Evolutionary conservation across 2,113 vertebrate species (phyloP), one percentile per base, ranked within the genome.

Genomic region (Paralichthys olivaceus): DNA sequence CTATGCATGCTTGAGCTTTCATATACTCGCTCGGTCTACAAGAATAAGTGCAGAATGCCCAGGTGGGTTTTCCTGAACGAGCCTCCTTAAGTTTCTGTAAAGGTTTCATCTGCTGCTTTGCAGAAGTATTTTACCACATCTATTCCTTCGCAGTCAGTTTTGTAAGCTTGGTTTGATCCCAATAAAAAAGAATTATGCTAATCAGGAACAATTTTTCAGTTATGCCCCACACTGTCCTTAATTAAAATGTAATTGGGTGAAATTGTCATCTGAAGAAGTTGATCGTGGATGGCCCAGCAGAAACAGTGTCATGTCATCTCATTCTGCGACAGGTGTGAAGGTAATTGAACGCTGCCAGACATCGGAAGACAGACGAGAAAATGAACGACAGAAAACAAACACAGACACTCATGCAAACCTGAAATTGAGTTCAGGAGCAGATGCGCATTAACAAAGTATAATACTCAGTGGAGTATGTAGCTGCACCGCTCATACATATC

Each of bases 201-300:
- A 76, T 77, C 77, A 85, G 67, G 7, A 66, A 73, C 83, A 76
- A 47, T 69, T 72, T 82, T 87, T 45, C 69, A 55, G 67, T 67
- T 37, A 28, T 58, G 60, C 66, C 72, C n/a, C 64, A 75, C 72
- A 60, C 75, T 72, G 78, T 40, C 29, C 79, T 77, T 87, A 77
- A 89, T 84, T 85, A 64, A 77, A 84, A 87, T 70, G 64, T 89
- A 89, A 89, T 84, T 89, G 69, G 62, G 29, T 75, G 54, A 88
- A 83, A 88, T 85, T 55, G 80, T 66, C 53, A 67, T 57, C 15
- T 6, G 15, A 81, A 72, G 75, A 82, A 80, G 83, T 47, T 66
- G 71, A 87, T 86, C 73, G 71, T 68, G 56, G 32, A 43, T 43
- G 55, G 53, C 75, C 67, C 68, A 58, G 75, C 62, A 81, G 78